Percentiles rank a stretch among this genome's conserved stretches.
Evolutionary conservation across 2,888 invertebrate genomes (phyloP).

Genomic region (Zygothrica quintamaculata): DNA sequence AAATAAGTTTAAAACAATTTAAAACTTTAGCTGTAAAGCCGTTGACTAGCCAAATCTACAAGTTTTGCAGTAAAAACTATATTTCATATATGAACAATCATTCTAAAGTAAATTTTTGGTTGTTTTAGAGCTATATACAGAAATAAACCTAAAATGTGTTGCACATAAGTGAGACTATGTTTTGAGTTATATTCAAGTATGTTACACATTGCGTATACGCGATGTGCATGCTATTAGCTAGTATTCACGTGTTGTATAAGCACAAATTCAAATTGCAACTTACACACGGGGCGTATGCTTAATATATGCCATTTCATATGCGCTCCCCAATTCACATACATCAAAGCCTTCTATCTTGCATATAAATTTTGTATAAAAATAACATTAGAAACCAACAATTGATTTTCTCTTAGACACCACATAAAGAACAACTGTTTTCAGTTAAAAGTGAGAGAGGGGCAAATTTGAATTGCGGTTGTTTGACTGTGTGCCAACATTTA

Average conservation of each 20-base stretch:
- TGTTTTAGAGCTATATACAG: too few relatives aligned
- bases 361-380: slow-evolving; percentile 30
- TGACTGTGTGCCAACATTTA: slow-evolving; percentile 3
- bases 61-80: too few relatives aligned
- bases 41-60: too few relatives aligned
- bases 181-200: slow-evolving; percentile 10
- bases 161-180: not conserved
- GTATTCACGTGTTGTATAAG: too few relatives aligned
- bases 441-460: not conserved
- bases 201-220: slow-evolving; percentile 32
- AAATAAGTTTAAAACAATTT: slow-evolving; percentile 1
- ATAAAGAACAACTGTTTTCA: not conserved
- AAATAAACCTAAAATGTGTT: not conserved
- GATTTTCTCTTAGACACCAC: slow-evolving; percentile 9
- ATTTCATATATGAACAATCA: too few relatives aligned
- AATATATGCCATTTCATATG: not conserved
- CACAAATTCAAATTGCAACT: slow-evolving; percentile 2
- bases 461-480: slow-evolving; percentile 17
- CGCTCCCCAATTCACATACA: slow-evolving; percentile 18
- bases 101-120: too few relatives aligned
- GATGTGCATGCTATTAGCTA: slow-evolving; percentile 19
- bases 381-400: slow-evolving; percentile 22
- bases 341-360: slow-evolving; percentile 35
- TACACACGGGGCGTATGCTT: slow-evolving; percentile 6
- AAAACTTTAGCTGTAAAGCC: not conserved